phyloP scores from a whole-genome alignment of 2,797 vertebrate genomes.

The Thalassophryne amazonica region DNA sequence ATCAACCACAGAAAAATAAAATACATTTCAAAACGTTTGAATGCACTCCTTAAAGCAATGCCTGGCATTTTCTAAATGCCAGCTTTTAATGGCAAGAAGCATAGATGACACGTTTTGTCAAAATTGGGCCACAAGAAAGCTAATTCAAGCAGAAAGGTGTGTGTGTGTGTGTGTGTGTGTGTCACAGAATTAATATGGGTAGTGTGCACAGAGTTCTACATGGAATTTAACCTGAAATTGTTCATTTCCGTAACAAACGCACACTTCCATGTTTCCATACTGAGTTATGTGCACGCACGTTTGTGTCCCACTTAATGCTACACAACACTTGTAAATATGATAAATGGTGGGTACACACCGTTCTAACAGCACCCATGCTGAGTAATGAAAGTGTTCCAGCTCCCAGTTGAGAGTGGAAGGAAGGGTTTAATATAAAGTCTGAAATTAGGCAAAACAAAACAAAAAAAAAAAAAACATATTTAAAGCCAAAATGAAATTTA shows the following conservation, averaged over 20 bases:
- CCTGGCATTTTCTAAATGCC: constrained; percentile 69
- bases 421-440: constrained; percentile 39
- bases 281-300: too few species aligned
- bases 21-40: too few species aligned
- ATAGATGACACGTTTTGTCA: constrained; percentile 28
- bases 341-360: constrained; percentile 50
- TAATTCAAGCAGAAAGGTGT: constrained; percentile 10
- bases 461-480: too few species aligned
- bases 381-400: constrained; percentile 49
- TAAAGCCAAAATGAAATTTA: too few species aligned
- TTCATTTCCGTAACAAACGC: too few species aligned
- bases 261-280: too few species aligned
- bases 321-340: constrained; percentile 43
- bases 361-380: constrained; percentile 49
- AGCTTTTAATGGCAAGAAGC: constrained; percentile 47
- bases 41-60: constrained; percentile 55
- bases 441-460: constrained; percentile 59
- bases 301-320: too few species aligned
- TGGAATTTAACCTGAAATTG: neutral
- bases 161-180: neutral
- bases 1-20: too few species aligned
- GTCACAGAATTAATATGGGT: constrained; percentile 7
- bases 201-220: neutral
- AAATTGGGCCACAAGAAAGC: constrained; percentile 10
- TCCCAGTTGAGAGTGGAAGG: constrained; percentile 23